phyloP scores from a whole-genome alignment of 2,113 vertebrate genomes.

The Perccottus glenii region DNA sequence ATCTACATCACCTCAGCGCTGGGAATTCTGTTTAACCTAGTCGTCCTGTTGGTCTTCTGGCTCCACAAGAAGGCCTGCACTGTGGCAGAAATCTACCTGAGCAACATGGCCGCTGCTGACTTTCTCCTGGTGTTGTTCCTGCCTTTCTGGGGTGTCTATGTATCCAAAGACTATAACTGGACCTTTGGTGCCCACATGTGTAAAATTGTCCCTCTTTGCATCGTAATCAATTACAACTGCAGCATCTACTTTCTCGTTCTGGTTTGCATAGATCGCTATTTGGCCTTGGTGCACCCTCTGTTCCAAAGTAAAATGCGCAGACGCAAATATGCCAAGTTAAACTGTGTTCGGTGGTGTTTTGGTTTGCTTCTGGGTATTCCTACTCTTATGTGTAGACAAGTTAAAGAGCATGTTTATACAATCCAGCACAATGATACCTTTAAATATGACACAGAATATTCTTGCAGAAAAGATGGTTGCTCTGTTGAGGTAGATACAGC shows the following conservation, averaged over 20 bases:
- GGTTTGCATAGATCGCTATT: slow-evolving; percentile 87
- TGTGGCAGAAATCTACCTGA: slow-evolving; percentile 88
- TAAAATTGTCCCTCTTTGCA: slow-evolving; percentile 71
- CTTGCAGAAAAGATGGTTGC: slow-evolving; percentile 71
- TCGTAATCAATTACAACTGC: slow-evolving; percentile 82
- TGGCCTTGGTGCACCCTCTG: slow-evolving; percentile 87
- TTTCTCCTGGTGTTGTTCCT: slow-evolving; percentile 79
- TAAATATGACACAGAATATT: neutral
- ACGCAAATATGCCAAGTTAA: slow-evolving; percentile 80
- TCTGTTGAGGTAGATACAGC: slow-evolving; percentile 15
- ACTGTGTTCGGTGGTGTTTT: slow-evolving; percentile 83
- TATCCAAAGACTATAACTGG: slow-evolving; percentile 79
- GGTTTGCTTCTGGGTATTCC: slow-evolving; percentile 80
- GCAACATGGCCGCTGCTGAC: slow-evolving; percentile 86
- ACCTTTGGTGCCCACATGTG: slow-evolving; percentile 83
- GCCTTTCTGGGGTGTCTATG: slow-evolving; percentile 87
- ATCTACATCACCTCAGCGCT: slow-evolving; percentile 81
- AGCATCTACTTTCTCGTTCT: slow-evolving; percentile 88
- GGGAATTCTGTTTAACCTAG: slow-evolving; percentile 82
- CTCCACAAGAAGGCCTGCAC: slow-evolving; percentile 86
- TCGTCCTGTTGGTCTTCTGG: slow-evolving; percentile 84
- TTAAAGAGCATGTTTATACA: neutral
- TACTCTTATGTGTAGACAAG: slow-evolving; percentile 68
- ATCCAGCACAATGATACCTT: neutral
- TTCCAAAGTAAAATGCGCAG: slow-evolving; percentile 78